phyloP scores from a whole-genome alignment of 2,113 vertebrate genomes.

The Ptychochromis oligacanthus region DNA sequence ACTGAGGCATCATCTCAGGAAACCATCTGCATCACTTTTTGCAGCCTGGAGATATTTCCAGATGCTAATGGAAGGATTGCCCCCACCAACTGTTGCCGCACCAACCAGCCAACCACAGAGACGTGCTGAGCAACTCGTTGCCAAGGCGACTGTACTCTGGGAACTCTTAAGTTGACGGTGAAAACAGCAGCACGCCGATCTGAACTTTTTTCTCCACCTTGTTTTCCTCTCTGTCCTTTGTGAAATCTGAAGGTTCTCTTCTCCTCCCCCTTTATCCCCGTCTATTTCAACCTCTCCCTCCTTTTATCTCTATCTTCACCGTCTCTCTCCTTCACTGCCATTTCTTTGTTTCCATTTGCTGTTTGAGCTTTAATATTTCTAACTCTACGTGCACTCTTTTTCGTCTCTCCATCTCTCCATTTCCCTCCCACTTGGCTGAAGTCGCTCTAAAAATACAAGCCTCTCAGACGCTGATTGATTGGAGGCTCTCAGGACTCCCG shows the following conservation, averaged over 20 bases:
- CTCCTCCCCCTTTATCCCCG: neutral
- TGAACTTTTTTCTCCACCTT: neutral
- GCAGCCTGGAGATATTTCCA: constrained; percentile 67
- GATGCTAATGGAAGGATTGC: constrained; percentile 77
- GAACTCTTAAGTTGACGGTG: constrained; percentile 53
- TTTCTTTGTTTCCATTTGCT: neutral
- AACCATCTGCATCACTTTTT: constrained; percentile 48
- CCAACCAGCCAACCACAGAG: constrained; percentile 54
- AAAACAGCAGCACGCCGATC: constrained; percentile 32
- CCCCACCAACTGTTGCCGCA: constrained; percentile 59
- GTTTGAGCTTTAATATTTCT: constrained; percentile 20
- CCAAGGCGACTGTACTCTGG: constrained; percentile 56
- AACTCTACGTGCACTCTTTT: neutral
- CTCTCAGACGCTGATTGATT: constrained; percentile 75
- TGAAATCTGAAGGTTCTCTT: neutral
- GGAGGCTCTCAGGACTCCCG: constrained; percentile 69
- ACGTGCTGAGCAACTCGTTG: constrained; percentile 71
- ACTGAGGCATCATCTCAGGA: neutral
- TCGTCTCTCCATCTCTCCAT: constrained; percentile 27
- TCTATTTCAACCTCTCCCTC: neutral
- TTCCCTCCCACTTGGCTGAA: constrained; percentile 79
- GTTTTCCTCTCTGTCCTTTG: neutral
- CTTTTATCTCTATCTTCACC: neutral
- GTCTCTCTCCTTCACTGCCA: neutral
- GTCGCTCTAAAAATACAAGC: constrained; percentile 83